Evolutionary conservation across 2,888 invertebrate species (phyloP), one percentile per base, ranked within the genome.

Genomic region (Cybosia mesomella): DNA sequence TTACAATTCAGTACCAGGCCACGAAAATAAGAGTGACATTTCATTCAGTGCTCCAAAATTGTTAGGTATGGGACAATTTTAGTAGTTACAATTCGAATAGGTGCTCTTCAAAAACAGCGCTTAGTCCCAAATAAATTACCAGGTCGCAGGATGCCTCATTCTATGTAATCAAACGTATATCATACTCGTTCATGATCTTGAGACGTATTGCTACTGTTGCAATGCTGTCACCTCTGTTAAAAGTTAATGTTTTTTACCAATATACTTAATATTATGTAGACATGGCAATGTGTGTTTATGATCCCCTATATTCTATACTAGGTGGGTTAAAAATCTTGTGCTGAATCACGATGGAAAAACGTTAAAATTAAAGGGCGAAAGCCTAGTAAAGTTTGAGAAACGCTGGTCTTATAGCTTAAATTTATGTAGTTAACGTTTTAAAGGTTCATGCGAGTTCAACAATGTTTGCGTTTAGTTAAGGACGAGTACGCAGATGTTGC

Each of bases 391-490:
- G 49, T 49, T 49, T 49, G 49, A 9, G 58, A 43, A 39, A 18
- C 39, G n/a, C 39, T 61, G 15, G 43, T 18, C n/a, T 61, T n/a
- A 28, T 15, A 28, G 24, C 24, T 55, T 55, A 4, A 24, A 55
- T 5, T 15, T 55, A 1, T 24, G 54, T 55, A 55, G 54, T 21
- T 22, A 55, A 22, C 54, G 11, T 21, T 22, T 55, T 55, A 22
- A 58, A 49, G 49, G 49, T 49, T 49, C 49, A 49, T 49, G 15
- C 9, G 49, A 49, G 49, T 49, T 49, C 49, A 49, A 49, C n/a
- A 8, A 49, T 49, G 49, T 49, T 49, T 49, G 49, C 49, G n/a
- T 49, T 49, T 49, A n/a, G 49, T 49, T n/a, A n/a, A 9, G 49
- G 49, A 55, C 15, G 4, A 24, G 22, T 55, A 24, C 55, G 24